A percentile compares a stretch with the other conserved stretches of the same genome.
phyloP scores from a whole-genome alignment of 2,113 vertebrate species.

The Hyperoodon ampullatus region DNA sequence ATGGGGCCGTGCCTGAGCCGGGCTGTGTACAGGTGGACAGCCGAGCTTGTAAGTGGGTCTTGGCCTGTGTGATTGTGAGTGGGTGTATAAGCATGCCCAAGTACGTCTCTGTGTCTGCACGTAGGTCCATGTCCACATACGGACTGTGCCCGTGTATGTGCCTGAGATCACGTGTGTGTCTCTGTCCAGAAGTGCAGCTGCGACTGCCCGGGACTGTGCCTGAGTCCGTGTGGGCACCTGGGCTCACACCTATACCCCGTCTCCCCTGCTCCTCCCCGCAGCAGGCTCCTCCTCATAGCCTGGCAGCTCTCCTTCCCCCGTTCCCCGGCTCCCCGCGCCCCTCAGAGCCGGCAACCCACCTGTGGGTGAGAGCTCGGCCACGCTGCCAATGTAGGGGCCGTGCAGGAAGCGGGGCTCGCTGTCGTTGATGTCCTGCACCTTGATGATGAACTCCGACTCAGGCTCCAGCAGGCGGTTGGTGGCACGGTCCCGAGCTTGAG shows the following conservation, averaged over 20 bases:
- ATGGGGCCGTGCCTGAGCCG: neutral
- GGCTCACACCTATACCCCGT: neutral
- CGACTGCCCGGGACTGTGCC: neutral
- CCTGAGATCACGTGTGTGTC: neutral
- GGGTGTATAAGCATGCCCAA: neutral
- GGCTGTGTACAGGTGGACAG: no score
- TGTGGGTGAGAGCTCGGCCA: conserved; percentile 95
- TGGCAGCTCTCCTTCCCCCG: rapidly evolving
- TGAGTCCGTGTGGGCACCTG: neutral
- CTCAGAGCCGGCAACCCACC: conserved; percentile 82
- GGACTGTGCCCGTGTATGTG: neutral
- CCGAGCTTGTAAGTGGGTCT: no score
- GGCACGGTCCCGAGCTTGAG: conserved; percentile 93
- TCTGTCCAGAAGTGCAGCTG: neutral
- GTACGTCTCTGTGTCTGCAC: neutral
- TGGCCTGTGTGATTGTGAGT: neutral
- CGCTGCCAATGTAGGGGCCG: conserved; percentile 97
- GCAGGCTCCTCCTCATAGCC: neutral
- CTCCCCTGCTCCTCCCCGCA: neutral
- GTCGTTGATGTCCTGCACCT: conserved; percentile 99
- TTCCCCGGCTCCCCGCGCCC: neutral
- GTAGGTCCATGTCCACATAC: neutral
- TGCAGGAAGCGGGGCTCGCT: conserved; percentile 97
- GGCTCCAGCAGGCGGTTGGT: conserved; percentile 94
- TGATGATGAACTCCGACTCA: conserved; percentile 98